Conservation (phyloP, 2,888 invertebrate species). For the Epinotia ramella region DNA sequence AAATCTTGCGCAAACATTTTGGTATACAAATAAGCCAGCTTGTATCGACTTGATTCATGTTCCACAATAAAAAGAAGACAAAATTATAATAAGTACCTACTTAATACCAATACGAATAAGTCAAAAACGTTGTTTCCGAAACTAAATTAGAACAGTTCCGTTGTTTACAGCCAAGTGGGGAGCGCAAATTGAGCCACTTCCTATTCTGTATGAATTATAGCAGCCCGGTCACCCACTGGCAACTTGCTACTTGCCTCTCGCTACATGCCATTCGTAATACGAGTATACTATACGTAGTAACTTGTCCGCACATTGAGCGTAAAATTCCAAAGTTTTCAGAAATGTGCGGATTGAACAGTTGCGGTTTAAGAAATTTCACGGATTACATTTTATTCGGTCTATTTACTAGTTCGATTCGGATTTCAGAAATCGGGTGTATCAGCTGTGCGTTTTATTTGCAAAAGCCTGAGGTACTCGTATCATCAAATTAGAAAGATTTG, state of each 20-base stretch:
- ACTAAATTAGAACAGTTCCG: conserved; percentile 58
- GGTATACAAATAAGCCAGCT: no score
- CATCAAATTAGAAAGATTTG: background rate
- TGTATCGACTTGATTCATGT: no score
- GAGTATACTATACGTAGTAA: background rate
- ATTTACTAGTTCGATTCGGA: background rate
- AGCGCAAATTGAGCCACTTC: conserved; percentile 57
- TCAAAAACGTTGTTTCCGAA: conserved; percentile 57
- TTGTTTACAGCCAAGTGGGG: conserved; percentile 56
- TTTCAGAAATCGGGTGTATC: background rate
- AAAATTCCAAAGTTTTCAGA: conserved; percentile 58
- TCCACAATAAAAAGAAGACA: background rate
- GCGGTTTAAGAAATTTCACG: conserved; percentile 47
- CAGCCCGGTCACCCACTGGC: conserved; percentile 45
- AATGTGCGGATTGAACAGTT: conserved; percentile 53
- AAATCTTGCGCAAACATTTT: no score
- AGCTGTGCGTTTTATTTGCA: background rate
- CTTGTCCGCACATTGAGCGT: conserved; percentile 57
- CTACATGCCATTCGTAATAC: conserved; percentile 38
- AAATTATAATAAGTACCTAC: background rate
- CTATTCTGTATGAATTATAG: conserved; percentile 65
- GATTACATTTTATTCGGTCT: conserved; percentile 8
- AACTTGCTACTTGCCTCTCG: conserved; percentile 22
- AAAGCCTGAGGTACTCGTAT: no score
- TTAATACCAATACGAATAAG: conserved; percentile 55